phyloP scores from a whole-genome alignment of 2,888 invertebrate genomes.

The Apodemia duryi region DNA sequence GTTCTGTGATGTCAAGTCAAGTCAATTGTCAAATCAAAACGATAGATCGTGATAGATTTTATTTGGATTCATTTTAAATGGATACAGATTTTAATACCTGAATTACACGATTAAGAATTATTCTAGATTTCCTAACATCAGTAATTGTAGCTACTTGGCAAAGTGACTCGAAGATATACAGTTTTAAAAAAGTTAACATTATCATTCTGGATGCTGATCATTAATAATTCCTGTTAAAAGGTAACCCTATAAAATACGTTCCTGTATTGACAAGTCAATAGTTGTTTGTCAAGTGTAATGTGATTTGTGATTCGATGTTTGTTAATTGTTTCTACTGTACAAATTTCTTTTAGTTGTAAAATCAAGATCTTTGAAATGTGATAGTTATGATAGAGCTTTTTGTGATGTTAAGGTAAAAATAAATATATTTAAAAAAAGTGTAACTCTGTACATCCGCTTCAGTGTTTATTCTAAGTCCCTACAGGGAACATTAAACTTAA shows the following conservation, averaged over 20 bases:
- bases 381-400: too few species aligned
- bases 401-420: too few species aligned
- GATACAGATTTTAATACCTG: not conserved
- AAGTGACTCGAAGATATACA: not conserved
- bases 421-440: too few species aligned
- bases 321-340: too few species aligned
- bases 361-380: too few species aligned
- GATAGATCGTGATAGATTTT: not conserved
- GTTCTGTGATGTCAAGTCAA: too few species aligned
- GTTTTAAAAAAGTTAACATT: not conserved
- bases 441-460: too few species aligned
- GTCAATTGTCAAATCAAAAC: not conserved
- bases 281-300: slow-evolving; percentile 14
- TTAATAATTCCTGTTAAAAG: slow-evolving; percentile 16
- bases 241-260: slow-evolving; percentile 14
- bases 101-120: not conserved
- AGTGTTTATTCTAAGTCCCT: too few species aligned
- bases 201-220: slow-evolving; percentile 3
- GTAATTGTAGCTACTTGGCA: not conserved
- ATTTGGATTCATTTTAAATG: slow-evolving; percentile 6
- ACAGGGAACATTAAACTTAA: too few species aligned
- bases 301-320: not conserved
- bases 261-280: slow-evolving; percentile 15
- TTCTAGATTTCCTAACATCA: not conserved
- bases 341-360: too few species aligned